Conservation (phyloP, 1,140 invertebrate genomes). For the Penaeus japonicus region DNA sequence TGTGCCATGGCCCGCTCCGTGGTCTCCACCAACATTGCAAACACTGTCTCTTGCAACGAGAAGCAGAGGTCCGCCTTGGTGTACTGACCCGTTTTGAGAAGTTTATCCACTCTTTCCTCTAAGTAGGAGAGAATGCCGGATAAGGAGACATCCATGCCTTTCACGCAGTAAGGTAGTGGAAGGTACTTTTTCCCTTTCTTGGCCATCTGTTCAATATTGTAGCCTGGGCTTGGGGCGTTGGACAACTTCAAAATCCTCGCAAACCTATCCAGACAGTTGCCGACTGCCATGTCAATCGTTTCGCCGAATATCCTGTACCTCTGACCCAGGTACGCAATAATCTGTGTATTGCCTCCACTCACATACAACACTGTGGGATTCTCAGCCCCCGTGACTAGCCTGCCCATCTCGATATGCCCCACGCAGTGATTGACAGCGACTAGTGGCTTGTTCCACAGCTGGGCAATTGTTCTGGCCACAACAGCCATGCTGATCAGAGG, state of each 20-base stretch:
- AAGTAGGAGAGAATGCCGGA: conserved; percentile 95
- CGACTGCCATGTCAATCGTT: conserved; percentile 99
- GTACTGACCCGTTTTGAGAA: conserved; percentile 69
- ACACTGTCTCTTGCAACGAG: conserved; percentile 97
- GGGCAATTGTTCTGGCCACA: conserved; percentile 92
- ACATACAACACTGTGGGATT: conserved; percentile 99
- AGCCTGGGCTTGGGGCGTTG: conserved; percentile 99
- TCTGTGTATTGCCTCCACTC: conserved; percentile 98
- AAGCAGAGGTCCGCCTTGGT: conserved; percentile 95
- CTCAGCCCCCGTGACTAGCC: conserved; percentile 89
- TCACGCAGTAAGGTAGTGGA: conserved; percentile 87
- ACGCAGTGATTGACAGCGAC: conserved; percentile 98
- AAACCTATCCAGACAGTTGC: conserved; percentile 98
- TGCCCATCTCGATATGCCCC: conserved; percentile 99
- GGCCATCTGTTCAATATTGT: conserved; percentile 98
- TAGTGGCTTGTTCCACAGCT: conserved; percentile 96
- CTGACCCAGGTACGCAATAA: conserved; percentile 93
- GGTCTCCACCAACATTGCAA: conserved; percentile 99
- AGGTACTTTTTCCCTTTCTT: conserved; percentile 89
- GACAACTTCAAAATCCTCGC: conserved; percentile 94
- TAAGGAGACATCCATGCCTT: conserved; percentile 99
- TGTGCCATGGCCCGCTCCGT: conserved; percentile 99
- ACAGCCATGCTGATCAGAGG: conserved; percentile 88
- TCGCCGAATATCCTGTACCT: conserved; percentile 98
- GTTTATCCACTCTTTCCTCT: conserved; percentile 76